Percentiles rank a stretch among this genome's conserved stretches.
These are phyloP conservation scores for Fringilla coelebs DNA, from an alignment of 2,797 vertebrate species.

Conservation along the genomic window DNA sequence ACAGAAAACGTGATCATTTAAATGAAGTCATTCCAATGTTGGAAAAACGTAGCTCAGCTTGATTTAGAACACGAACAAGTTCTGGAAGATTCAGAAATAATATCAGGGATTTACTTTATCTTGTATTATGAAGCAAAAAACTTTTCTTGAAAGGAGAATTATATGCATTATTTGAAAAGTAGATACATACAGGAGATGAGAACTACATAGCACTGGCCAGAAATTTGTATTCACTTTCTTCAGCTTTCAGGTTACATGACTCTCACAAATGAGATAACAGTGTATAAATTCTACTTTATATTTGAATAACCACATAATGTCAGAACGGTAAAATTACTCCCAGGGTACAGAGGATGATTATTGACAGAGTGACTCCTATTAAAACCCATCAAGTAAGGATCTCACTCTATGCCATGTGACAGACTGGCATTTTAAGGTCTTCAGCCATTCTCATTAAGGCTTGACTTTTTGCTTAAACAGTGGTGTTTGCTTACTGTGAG, in stretches of 20 bases:
- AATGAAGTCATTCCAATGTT: neutral
- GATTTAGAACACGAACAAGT: neutral
- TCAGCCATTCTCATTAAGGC: neutral
- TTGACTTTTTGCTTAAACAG: neutral
- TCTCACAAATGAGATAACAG: neutral
- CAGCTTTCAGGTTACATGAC: neutral
- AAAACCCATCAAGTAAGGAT: neutral
- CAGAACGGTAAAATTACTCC: neutral
- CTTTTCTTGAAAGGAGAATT: neutral
- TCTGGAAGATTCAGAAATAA: neutral
- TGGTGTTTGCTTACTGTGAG: neutral
- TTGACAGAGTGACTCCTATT: neutral
- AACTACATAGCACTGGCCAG: neutral
- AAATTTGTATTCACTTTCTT: neutral
- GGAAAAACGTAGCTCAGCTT: neutral
- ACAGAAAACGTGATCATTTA: neutral
- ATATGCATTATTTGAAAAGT: neutral
- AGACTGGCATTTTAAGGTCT: slow-evolving; percentile 9
- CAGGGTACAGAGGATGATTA: neutral
- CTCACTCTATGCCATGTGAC: neutral
- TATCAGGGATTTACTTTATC: neutral
- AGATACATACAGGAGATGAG: neutral
- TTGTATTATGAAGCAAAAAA: neutral
- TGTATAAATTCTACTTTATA: neutral
- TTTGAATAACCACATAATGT: slow-evolving; percentile 2